These are phyloP conservation scores for Heliconius erato DNA, from an alignment of 2,888 invertebrate species.

Conservation along the genomic window DNA sequence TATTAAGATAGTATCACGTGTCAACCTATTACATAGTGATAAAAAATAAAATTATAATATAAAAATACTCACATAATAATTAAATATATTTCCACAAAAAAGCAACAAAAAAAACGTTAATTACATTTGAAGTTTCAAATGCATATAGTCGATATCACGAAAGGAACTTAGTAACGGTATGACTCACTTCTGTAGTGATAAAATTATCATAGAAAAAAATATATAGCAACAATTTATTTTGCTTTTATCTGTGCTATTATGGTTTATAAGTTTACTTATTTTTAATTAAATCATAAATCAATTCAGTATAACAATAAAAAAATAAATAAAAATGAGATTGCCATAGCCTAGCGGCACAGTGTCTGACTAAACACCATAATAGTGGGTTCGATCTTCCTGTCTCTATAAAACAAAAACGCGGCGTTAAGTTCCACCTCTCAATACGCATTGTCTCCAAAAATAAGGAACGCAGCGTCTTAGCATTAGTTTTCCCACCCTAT, in stretches of 20 bases:
- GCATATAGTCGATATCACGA: not conserved
- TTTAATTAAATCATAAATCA: not conserved
- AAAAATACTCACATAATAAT: not conserved
- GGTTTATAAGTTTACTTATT: not conserved
- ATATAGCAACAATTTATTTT: not conserved
- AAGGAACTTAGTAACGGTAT: constrained; percentile 34
- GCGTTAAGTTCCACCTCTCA: no score
- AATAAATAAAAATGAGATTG: no score
- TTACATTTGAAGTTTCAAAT: not conserved
- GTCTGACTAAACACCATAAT: no score
- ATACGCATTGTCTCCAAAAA: no score
- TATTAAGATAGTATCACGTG: no score
- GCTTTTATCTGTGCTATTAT: not conserved
- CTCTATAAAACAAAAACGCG: no score
- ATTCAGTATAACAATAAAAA: no score
- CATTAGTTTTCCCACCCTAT: no score
- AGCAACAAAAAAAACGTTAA: not conserved
- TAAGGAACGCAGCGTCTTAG: no score
- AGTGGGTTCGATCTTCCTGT: no score
- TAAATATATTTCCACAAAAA: not conserved
- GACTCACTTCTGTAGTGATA: constrained; percentile 23
- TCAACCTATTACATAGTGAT: no score
- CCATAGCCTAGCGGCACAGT: no score
- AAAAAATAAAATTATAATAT: not conserved
- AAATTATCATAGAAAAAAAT: not conserved